These are phyloP conservation scores for Stenotaenia linearis DNA, from an alignment of 2,888 invertebrate genomes.

Conservation along the genomic window DNA sequence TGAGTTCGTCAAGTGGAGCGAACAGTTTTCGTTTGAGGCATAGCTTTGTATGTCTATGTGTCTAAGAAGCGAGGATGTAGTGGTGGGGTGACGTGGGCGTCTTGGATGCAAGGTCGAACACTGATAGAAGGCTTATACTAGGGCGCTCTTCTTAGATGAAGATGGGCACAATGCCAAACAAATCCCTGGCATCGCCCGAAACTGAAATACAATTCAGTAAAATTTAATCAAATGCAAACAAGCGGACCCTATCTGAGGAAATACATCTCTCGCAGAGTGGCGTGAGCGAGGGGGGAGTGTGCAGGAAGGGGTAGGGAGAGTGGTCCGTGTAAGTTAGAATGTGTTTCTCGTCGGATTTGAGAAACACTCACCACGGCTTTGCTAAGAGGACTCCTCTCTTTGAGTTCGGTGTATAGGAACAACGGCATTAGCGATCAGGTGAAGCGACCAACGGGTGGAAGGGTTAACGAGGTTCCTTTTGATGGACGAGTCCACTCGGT, in stretches of 20 bases:
- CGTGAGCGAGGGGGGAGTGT: neutral
- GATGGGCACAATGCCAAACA: conserved; percentile 30
- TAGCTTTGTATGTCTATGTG: conserved; percentile 1
- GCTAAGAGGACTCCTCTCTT: neutral
- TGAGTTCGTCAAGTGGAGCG: conserved; percentile 30
- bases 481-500: conserved; percentile 14
- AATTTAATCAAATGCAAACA: conserved; percentile 33
- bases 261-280: conserved; percentile 27
- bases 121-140: conserved; percentile 28
- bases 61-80: neutral
- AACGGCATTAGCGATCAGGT: conserved; percentile 17
- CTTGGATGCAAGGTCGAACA: conserved; percentile 21
- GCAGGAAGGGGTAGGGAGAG: neutral
- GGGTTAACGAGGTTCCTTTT: conserved; percentile 15
- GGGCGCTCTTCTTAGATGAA: conserved; percentile 27
- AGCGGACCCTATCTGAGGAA: conserved; percentile 27
- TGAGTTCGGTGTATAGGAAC: neutral
- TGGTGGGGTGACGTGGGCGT: neutral
- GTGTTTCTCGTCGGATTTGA: conserved; percentile 30
- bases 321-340: neutral
- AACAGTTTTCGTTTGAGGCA: conserved; percentile 21
- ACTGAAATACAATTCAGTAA: conserved; percentile 32
- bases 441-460: neutral
- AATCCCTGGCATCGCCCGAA: conserved; percentile 26
- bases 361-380: conserved; percentile 17